Base-by-base conservation (phyloP, 2,113 vertebrate genomes). In the Scortum barcoo region DNA sequence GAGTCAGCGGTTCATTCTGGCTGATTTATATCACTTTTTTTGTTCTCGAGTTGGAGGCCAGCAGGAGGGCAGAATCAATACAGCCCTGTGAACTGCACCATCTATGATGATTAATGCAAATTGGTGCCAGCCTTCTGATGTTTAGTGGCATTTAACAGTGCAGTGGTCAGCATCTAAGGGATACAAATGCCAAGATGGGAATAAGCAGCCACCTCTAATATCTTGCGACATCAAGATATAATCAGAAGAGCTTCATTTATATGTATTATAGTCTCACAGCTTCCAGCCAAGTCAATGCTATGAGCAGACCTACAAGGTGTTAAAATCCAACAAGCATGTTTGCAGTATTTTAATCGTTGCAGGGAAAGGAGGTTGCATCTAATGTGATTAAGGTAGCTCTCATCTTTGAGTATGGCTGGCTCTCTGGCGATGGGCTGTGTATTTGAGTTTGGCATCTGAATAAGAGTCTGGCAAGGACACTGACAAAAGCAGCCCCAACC, bases 321-420 rank as follows among this genome's bases (percentile, higher is more conserved):
- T 76, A 42, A 67, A 77, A 74, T 33, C 51, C 24, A 0, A 72
- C 42, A 1, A 57, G 72, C 48, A 24, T 85, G 85, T 86, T 69
- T 57, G 30, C 68, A 54, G 73, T 16, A 46, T 77, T 22, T 78
- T 71, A 73, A 73, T 83, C 24, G 2, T 72, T 60, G 6, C 36
- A 67, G 60, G 61, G 50, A 2, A 20, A 76, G 26, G 40, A 79
- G 65, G 77, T 74, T 78, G 76, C 12, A 76, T 79, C 77, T 83
- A 80, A 91, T 77, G 78, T 30, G 53, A 91, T 91, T 86, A 86
- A 67, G 56, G 28, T 60, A 58, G 60, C 76, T 67, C 65, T 44
- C 48, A 56, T 90, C 44, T 72, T 30, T 38, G 24, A 81, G 56
- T 72, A 65, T 13, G 26, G 61, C 53, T 81, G 2, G 0, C 65